phyloP scores from a whole-genome alignment of 2,113 vertebrate genomes.

The Phasianus colchicus region DNA sequence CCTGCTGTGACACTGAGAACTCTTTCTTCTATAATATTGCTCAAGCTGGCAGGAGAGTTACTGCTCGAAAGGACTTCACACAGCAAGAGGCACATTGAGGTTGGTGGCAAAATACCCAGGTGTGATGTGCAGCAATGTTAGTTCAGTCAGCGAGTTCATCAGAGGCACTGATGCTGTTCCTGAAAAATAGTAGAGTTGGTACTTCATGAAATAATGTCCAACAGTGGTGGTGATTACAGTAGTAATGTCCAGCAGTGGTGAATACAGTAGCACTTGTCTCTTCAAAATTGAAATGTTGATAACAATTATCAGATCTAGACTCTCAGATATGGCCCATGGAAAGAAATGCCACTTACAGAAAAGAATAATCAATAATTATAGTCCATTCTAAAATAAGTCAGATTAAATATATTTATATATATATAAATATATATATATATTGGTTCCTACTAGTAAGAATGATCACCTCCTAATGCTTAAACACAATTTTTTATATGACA shows the following conservation, averaged over 20 bases:
- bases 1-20: conserved; percentile 56
- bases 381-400: neutral
- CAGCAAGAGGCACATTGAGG: conserved; percentile 47
- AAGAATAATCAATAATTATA: neutral
- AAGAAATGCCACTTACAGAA: neutral
- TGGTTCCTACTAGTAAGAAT: neutral
- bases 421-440: neutral
- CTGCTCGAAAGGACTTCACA: conserved; percentile 52
- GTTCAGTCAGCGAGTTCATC: neutral
- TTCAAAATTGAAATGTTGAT: neutral
- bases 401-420: neutral
- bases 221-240: neutral
- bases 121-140: conserved; percentile 7
- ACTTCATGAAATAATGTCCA: neutral
- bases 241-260: neutral
- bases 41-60: conserved; percentile 33
- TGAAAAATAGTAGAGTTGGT: neutral
- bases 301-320: neutral
- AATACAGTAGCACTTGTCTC: neutral
- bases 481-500: neutral
- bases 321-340: neutral
- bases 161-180: neutral
- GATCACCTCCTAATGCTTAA: neutral
- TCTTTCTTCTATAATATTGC: conserved; percentile 41
- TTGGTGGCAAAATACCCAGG: conserved; percentile 51